Percentiles rank a stretch among this genome's conserved stretches.
phyloP scores from a whole-genome alignment of 1,140 invertebrate species.

The Ericerus pela region DNA sequence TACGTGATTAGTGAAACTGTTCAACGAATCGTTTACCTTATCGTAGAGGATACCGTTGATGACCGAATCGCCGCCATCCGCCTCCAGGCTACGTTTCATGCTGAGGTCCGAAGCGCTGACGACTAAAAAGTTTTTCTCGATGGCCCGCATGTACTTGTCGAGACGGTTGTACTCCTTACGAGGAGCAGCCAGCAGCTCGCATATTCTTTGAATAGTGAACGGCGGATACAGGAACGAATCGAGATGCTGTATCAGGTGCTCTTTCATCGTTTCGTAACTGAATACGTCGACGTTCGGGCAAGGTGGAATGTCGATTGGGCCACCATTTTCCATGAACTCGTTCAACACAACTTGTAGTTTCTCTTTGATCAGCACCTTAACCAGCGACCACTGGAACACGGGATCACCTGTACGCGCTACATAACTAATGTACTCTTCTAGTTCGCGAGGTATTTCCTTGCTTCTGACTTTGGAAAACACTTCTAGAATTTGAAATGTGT shows the following conservation, averaged over 20 bases:
- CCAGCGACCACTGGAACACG: constrained; percentile 76
- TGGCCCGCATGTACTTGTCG: constrained; percentile 89
- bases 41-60: constrained; percentile 3
- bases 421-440: constrained; percentile 79
- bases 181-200: constrained; percentile 78
- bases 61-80: not conserved
- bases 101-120: constrained; percentile 77
- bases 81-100: not conserved
- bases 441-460: constrained; percentile 66
- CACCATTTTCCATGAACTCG: constrained; percentile 66
- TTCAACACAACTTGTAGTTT: constrained; percentile 74
- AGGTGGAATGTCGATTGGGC: constrained; percentile 53
- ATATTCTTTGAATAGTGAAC: constrained; percentile 90
- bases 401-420: constrained; percentile 89
- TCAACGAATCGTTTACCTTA: not conserved
- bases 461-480: constrained; percentile 71
- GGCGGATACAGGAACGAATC: constrained; percentile 77
- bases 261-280: constrained; percentile 78
- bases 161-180: constrained; percentile 87
- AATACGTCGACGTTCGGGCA: constrained; percentile 83
- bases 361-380: constrained; percentile 73
- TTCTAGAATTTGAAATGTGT: constrained; percentile 61
- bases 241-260: constrained; percentile 62
- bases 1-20: not conserved
- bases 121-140: constrained; percentile 87